Base-by-base conservation (phyloP, 2,888 invertebrate species). In the Agrochola lota region DNA sequence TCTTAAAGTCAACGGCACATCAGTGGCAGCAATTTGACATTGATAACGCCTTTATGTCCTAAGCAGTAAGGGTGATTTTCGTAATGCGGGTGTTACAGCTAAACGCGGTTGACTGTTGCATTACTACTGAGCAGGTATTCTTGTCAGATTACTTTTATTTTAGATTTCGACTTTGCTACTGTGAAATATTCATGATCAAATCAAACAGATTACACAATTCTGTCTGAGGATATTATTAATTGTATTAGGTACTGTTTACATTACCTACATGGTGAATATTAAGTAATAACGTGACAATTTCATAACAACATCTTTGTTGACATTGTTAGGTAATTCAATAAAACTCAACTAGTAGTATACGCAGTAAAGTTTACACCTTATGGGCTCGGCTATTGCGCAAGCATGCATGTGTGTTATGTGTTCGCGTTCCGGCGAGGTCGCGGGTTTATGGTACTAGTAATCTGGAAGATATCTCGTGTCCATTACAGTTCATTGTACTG, bases 311-410 rank as follows among this genome's bases (percentile, higher is more conserved):
- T 52, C 83, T 69, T 57, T 80, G 80, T 75, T 74, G 71, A 76
- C 84, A 84, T 80, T 71, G 75, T 83, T 83, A 55, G 63, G 74
- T 74, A 74, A 78, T 74, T 80, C 66, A 73, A 80, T 80, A 71
- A 52, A 73, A 71, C 46, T 71, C 15, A 43, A 46, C n/a, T 70
- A 60, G 35, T 62, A 43, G 35, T 64, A 30, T 26, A 15, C 59
- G 60, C 55, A 67, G 74, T 77, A 77, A 77, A 76, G 71, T 86
- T 84, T 69, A 85, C 73, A 74, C 73, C 71, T 80, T 30, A 71
- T 74, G 77, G 77, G 87, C 74, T 77, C 23, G 87, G 81, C 85
- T 23, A 23, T 79, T 87, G 66, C 84, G 84, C 78, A 88, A 88
- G 59, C 60, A 30, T 59, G 76, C 70, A 66, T 72, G 78, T 76